Evolutionary conservation across 2,888 invertebrate species (phyloP), one percentile per base, ranked within the genome.

Genomic region (Cheilosia soror): DNA sequence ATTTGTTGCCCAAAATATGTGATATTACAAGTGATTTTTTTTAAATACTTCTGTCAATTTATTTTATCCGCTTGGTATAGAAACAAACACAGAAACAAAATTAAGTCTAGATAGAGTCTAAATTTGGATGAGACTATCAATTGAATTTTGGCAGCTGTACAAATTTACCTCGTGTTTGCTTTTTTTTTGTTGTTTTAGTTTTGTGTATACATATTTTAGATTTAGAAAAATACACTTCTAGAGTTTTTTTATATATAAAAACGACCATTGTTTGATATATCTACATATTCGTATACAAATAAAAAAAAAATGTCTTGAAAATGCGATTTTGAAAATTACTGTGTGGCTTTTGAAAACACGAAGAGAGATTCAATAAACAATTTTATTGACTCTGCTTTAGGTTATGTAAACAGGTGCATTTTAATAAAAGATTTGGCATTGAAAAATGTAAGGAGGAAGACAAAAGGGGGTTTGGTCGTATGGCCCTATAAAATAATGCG

Each of bases 131-230:
- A 40, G 20, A 62, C 69, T 55, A 69, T 85, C 66, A 62, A 55
- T 80, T 80, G 71, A 55, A 75, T 77, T 77, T 85, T 85, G 80
- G 85, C 85, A 85, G 33, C 66, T 31, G 57, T 44, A 81, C 85
- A 85, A 72, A 37, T 80, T 79, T 57, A 51, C 65, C 68, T 53
- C 53, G 29, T 72, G 76, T 55, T 58, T 42, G 58, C 37, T 62
- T 51, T 37, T 20, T 1, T 20, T 47, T 47, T 62, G 42, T 37
- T 47, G 4, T 11, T 37, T 37, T 57, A 20, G 11, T 49, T 20
- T 4, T 27, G 13, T 4, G n/a, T 6, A 11, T 37, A 25, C 11
- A 57, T 27, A 27, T 25, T 75, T 58, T n/a, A n/a, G 49, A 33
- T 66, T 66, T 51, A 42, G 49, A 66, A 66, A 76, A 65, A 75